These are phyloP conservation scores for Falco punctatus DNA, from an alignment of 2,113 vertebrate species.

Conservation along the genomic window DNA sequence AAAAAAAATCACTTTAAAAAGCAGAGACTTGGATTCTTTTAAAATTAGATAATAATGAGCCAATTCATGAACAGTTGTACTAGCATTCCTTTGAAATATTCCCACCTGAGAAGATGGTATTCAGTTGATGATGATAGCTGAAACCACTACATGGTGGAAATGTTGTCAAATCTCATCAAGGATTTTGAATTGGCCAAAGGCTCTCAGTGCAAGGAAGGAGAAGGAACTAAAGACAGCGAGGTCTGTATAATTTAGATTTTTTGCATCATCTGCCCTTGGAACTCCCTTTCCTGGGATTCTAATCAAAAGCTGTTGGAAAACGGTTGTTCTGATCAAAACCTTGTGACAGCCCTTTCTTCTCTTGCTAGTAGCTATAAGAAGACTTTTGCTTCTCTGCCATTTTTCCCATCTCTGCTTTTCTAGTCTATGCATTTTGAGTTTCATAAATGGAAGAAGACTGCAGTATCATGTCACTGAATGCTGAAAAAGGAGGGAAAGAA, in stretches of 20 bases:
- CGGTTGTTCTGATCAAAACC: not conserved
- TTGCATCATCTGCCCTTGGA: not conserved
- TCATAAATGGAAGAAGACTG: not conserved
- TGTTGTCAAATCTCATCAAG: not conserved
- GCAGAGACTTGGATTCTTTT: not conserved
- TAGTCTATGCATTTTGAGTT: not conserved
- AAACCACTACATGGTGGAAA: not conserved
- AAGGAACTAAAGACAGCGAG: not conserved
- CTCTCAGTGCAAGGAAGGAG: not conserved
- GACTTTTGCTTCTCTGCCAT: not conserved
- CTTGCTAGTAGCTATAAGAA: not conserved
- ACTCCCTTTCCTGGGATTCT: not conserved
- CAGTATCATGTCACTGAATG: not conserved
- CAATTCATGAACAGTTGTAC: not conserved
- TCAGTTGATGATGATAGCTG: not conserved
- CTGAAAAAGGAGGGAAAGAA: not conserved
- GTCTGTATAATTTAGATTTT: not conserved
- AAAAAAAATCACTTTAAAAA: not conserved
- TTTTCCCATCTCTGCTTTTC: not conserved
- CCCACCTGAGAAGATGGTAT: not conserved
- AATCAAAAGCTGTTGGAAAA: not conserved
- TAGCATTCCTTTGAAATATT: not conserved
- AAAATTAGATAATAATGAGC: not conserved
- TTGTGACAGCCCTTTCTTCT: not conserved
- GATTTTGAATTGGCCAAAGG: not conserved